A percentile compares a stretch with the other conserved stretches of the same genome.
These are phyloP conservation scores for Atrina japonica DNA, from an alignment of 2,888 invertebrate species.

Conservation along the genomic window DNA sequence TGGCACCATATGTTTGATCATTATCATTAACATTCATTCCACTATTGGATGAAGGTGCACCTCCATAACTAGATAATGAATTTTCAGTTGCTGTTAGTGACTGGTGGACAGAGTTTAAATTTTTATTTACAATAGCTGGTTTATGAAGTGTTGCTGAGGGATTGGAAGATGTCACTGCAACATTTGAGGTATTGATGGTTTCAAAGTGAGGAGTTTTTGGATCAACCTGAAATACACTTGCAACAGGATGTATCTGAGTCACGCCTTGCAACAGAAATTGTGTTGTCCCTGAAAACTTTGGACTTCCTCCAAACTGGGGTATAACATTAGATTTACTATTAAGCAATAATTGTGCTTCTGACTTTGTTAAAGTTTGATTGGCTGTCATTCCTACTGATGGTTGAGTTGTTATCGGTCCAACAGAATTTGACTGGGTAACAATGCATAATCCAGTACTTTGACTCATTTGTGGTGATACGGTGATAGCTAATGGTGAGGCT, in stretches of 20 bases:
- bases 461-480: constrained; percentile 24
- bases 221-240: constrained; percentile 40
- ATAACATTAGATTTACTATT: constrained; percentile 22
- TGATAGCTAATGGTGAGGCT: constrained; percentile 9
- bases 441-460: constrained; percentile 21
- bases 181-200: constrained; percentile 30
- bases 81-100: not conserved
- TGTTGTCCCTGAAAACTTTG: constrained; percentile 44
- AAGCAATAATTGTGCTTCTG: constrained; percentile 26
- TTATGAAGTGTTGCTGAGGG: not conserved
- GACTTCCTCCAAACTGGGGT: constrained; percentile 45
- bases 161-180: not conserved
- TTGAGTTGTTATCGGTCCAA: not conserved
- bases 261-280: constrained; percentile 52
- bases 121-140: constrained; percentile 4
- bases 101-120: no score
- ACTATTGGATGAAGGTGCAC: constrained; percentile 1
- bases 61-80: not conserved
- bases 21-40: constrained; percentile 15
- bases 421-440: constrained; percentile 16
- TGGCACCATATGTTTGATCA: constrained; percentile 44
- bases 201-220: constrained; percentile 42
- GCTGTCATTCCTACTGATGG: not conserved
- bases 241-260: constrained; percentile 44
- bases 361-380: constrained; percentile 10